Percentiles rank a stretch among this genome's conserved stretches.
phyloP scores from a whole-genome alignment of 2,797 vertebrate genomes.

The Rhinogobio ventralis region DNA sequence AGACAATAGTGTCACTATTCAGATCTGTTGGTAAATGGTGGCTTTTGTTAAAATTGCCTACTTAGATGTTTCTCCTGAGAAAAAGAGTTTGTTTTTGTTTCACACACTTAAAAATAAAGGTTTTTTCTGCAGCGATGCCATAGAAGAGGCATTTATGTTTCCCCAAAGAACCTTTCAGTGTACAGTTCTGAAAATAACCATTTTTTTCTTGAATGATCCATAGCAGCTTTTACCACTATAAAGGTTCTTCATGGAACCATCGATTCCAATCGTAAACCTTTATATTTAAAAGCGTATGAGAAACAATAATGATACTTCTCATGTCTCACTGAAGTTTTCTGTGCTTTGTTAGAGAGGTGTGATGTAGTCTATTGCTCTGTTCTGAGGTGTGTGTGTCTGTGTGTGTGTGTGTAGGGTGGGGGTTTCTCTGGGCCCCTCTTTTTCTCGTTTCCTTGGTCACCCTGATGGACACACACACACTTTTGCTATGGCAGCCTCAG shows the following conservation, averaged over 20 bases:
- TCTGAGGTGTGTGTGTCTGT: conserved; percentile 45
- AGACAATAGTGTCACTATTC: not conserved
- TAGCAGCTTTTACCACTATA: not conserved
- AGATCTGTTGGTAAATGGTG: not conserved
- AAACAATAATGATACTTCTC: not conserved
- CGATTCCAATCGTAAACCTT: not conserved
- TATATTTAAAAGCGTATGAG: not conserved
- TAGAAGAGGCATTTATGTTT: not conserved
- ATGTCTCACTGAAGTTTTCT: no score
- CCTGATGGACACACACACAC: conserved; percentile 55
- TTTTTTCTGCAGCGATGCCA: not conserved
- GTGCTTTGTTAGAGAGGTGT: conserved; percentile 28
- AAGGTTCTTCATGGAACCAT: not conserved
- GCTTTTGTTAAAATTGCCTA: no score
- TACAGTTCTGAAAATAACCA: not conserved
- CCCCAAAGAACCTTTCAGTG: not conserved
- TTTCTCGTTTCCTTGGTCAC: conserved; percentile 78
- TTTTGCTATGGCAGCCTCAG: conserved; percentile 36
- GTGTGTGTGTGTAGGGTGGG: conserved; percentile 43
- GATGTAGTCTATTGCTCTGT: conserved; percentile 27
- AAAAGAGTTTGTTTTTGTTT: no score
- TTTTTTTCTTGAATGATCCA: not conserved
- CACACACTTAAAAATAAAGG: no score
- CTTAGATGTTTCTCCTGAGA: no score
- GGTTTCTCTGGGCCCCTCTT: conserved; percentile 50